Base-by-base conservation (phyloP, 1,140 invertebrate species). In the Drepana arcuata region DNA sequence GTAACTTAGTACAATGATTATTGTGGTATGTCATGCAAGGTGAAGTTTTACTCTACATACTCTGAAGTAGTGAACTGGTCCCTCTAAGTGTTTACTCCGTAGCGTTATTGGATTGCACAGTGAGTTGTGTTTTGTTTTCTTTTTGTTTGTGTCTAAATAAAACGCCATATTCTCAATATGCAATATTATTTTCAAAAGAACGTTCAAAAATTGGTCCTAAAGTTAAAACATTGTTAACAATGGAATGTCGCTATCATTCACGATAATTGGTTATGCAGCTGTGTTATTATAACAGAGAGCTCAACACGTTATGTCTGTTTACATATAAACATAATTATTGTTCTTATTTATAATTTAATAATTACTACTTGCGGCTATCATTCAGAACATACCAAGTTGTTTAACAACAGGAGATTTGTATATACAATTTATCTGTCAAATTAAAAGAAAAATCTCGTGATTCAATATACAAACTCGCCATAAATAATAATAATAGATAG, bases 101-200 rank as follows among this genome's bases (percentile, higher is more conserved):
- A n/a, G 4, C 32, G 28, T 14, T 16, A 26, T 2, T 15, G 24
- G 4, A 18, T 18, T 15, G 27, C 10, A 16, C 2, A 12, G 11
- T 27, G 23, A 33, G 18, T 34, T n/a, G n/a, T n/a, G n/a, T n/a
- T n/a, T n/a, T n/a, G n/a, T n/a, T n/a, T n/a, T n/a, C n/a, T n/a
- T n/a, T n/a, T n/a, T n/a, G n/a, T n/a, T n/a, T n/a, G n/a, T n/a
- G n/a, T n/a, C n/a, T n/a, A n/a, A 52, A 55, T 51, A 58, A 72
- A 68, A 65, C 53, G 59, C 18, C 14, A 37, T 47, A 28, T 54
- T 50, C n/a, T 80, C 69, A 78, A 78, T 78, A 80, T 75, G 73
- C 68, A 78, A 78, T 81, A 81, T 77, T 81, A 81, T 81, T 81
- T 78, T 78, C 65, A 78, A 81, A 81, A 79, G 73, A 81, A 78